These are phyloP conservation scores for Halictus rubicundus DNA, from an alignment of 1,140 invertebrate genomes.

Conservation along the genomic window DNA sequence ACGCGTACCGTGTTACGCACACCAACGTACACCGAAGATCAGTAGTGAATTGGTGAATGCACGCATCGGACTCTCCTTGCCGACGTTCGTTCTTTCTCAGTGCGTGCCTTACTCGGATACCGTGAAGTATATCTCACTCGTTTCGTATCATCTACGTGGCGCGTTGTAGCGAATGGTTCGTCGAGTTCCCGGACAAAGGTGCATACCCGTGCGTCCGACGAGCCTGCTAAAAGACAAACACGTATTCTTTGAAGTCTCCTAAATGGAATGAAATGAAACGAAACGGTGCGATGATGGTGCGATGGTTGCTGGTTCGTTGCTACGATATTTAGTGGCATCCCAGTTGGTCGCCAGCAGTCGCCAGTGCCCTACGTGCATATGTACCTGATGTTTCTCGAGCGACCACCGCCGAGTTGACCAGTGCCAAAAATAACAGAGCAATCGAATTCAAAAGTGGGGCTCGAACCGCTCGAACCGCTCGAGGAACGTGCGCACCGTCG, in stretches of 20 bases:
- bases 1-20: constrained; percentile 3
- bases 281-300: too few relatives aligned
- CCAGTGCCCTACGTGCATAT: background rate
- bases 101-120: constrained; percentile 59
- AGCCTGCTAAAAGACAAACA: background rate
- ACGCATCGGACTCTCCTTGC: constrained; percentile 51
- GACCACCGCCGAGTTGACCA: constrained; percentile 9
- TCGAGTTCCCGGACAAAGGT: background rate
- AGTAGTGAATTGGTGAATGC: constrained; percentile 59
- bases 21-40: constrained; percentile 32
- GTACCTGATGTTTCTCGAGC: constrained; percentile 21
- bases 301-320: background rate
- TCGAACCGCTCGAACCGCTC: background rate
- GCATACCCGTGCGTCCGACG: background rate
- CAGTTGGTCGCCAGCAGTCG: background rate
- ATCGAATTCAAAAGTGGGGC: constrained; percentile 2
- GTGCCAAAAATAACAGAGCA: constrained; percentile 20
- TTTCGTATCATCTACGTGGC: constrained; percentile 52
- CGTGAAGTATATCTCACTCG: constrained; percentile 36
- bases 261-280: background rate
- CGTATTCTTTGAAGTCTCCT: background rate
- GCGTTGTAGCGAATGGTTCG: constrained; percentile 8
- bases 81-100: constrained; percentile 60
- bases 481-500: background rate
- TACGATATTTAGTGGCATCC: constrained; percentile 13